These are phyloP conservation scores for Rhimphoctona megacephalus DNA, from an alignment of 2,888 invertebrate species.

Conservation along the genomic window DNA sequence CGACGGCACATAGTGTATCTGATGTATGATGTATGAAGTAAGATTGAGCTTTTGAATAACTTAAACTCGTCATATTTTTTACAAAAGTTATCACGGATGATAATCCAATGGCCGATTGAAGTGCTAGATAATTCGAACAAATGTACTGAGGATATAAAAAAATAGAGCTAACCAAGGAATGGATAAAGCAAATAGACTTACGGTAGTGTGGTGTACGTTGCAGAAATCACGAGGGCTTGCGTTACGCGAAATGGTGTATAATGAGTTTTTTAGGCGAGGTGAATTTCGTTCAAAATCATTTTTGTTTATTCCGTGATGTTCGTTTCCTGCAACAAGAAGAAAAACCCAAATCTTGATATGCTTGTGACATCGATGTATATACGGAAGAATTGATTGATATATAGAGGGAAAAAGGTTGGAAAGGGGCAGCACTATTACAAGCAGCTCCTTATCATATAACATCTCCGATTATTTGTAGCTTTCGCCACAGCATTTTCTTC, in stretches of 20 bases:
- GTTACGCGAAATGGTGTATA: background rate
- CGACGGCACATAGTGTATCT: no score
- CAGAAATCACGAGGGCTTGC: background rate
- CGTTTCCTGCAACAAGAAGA: constrained; percentile 11
- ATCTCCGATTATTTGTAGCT: constrained; percentile 13
- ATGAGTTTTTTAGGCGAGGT: background rate
- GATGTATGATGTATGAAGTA: no score
- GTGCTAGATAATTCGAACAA: no score
- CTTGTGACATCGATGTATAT: background rate
- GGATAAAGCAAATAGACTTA: background rate
- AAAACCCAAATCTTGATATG: background rate
- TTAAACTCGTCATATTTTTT: no score
- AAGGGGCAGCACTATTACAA: background rate
- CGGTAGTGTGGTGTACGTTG: background rate
- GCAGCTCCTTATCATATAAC: background rate
- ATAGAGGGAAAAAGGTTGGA: background rate
- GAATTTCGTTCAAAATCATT: background rate
- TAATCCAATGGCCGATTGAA: no score
- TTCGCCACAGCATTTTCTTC: constrained; percentile 4
- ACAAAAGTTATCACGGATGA: no score
- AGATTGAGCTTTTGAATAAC: no score
- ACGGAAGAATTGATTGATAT: background rate
- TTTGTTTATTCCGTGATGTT: background rate
- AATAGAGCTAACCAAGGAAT: background rate
- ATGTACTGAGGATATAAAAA: no score